Evolutionary conservation across 2,888 invertebrate genomes (phyloP).

Genomic region (Drosophila eohydei): DNA sequence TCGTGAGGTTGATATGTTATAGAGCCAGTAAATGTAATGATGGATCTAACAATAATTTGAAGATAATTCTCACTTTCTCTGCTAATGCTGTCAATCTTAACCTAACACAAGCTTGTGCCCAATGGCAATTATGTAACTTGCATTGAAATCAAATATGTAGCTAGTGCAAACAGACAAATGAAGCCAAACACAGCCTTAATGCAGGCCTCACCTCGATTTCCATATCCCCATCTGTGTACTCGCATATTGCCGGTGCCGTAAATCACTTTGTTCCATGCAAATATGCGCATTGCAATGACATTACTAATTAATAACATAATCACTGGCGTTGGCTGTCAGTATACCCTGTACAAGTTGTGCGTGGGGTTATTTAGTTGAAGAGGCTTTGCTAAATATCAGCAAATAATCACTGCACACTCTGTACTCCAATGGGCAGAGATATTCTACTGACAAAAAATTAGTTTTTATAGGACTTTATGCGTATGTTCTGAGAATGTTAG

Average conservation of each 20-base stretch:
- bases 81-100: slow-evolving; percentile 9
- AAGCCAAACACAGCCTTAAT: slow-evolving; percentile 40
- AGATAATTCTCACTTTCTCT: not conserved
- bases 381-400: not conserved
- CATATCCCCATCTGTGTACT: slow-evolving; percentile 5
- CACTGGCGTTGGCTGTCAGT: slow-evolving; percentile 67
- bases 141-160: slow-evolving; percentile 66
- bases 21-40: not conserved
- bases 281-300: slow-evolving; percentile 72
- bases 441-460: too few relatives aligned
- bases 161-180: slow-evolving; percentile 50
- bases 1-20: not conserved
- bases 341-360: slow-evolving; percentile 18
- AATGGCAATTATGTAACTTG: slow-evolving; percentile 59
- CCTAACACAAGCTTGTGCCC: slow-evolving; percentile 14
- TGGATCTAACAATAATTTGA: not conserved
- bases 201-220: slow-evolving; percentile 12
- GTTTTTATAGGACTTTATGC: too few relatives aligned
- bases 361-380: not conserved
- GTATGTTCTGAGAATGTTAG: too few relatives aligned
- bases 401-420: too few relatives aligned
- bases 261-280: slow-evolving; percentile 73
- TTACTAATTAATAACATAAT: slow-evolving; percentile 80
- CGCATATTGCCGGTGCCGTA: slow-evolving; percentile 54
- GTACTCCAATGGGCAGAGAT: too few relatives aligned